These are phyloP conservation scores for Peribatodes rhomboidaria DNA, from an alignment of 2,888 invertebrate genomes.

Conservation along the genomic window DNA sequence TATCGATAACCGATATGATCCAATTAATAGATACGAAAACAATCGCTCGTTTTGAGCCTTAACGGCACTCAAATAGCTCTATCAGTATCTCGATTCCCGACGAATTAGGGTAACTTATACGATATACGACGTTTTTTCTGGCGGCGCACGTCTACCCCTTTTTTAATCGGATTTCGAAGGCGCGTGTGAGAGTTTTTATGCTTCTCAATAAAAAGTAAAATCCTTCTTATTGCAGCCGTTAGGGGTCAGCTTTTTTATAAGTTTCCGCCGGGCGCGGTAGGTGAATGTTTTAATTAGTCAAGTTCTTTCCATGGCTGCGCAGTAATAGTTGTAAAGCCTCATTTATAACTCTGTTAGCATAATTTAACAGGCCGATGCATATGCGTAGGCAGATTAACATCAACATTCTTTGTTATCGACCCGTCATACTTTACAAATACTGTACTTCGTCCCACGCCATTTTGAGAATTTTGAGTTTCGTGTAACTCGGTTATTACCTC, in stretches of 20 bases:
- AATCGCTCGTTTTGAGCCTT: slow-evolving; percentile 74
- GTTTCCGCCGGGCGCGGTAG: slow-evolving; percentile 72
- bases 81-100: slow-evolving; percentile 71
- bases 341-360: slow-evolving; percentile 75
- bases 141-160: slow-evolving; percentile 81
- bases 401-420: slow-evolving; percentile 46
- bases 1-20: slow-evolving; percentile 85
- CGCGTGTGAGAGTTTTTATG: slow-evolving; percentile 82
- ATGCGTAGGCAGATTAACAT: slow-evolving; percentile 61
- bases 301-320: slow-evolving; percentile 54
- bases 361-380: slow-evolving; percentile 68
- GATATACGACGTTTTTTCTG: slow-evolving; percentile 69
- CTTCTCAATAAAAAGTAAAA: slow-evolving; percentile 73
- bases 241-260: slow-evolving; percentile 76
- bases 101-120: slow-evolving; percentile 77
- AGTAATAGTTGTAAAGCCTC: slow-evolving; percentile 68
- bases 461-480: slow-evolving; percentile 18
- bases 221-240: slow-evolving; percentile 83
- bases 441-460: slow-evolving; percentile 13
- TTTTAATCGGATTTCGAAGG: slow-evolving; percentile 82
- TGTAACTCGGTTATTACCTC: slow-evolving; percentile 21
- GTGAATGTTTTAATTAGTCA: slow-evolving; percentile 83
- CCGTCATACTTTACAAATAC: slow-evolving; percentile 34
- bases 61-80: slow-evolving; percentile 81
- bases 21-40: slow-evolving; percentile 85